phyloP scores from a whole-genome alignment of 2,113 vertebrate genomes.

The Tyrannus savana region DNA sequence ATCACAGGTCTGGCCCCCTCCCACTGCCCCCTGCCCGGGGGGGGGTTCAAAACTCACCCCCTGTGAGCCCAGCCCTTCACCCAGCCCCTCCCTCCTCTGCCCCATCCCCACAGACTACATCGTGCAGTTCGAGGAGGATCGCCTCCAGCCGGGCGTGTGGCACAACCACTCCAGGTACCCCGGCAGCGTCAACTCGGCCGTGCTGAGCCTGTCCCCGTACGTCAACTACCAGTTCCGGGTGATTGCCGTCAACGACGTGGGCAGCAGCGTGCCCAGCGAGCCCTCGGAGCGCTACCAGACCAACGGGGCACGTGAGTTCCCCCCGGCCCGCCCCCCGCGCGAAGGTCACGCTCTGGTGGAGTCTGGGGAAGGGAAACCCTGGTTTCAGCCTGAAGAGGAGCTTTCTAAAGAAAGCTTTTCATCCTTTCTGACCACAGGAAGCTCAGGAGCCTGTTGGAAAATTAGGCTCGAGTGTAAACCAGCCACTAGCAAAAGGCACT shows the following conservation, averaged over 20 bases:
- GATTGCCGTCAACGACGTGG: conserved; percentile 90
- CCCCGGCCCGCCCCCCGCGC: too few relatives aligned
- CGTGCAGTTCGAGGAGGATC: conserved; percentile 92
- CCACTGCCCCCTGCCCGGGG: background rate
- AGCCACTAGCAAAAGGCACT: background rate
- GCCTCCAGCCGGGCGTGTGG: conserved; percentile 85
- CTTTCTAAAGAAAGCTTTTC: background rate
- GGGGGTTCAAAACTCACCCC: background rate
- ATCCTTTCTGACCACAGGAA: background rate
- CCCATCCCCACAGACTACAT: conserved; percentile 83
- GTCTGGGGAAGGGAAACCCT: background rate
- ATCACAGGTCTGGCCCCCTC: conserved; percentile 75
- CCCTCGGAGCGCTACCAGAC: conserved; percentile 90
- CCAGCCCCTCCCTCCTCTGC: background rate
- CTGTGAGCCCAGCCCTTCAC: background rate
- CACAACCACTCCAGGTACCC: conserved; percentile 86
- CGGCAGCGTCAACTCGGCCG: conserved; percentile 85
- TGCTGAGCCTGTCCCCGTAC: conserved; percentile 87
- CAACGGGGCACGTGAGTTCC: conserved; percentile 87
- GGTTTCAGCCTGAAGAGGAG: background rate
- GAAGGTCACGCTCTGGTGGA: background rate
- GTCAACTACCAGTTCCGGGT: conserved; percentile 97
- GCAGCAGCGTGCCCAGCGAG: conserved; percentile 86
- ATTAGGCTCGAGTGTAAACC: background rate
- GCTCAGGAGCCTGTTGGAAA: background rate